These are phyloP conservation scores for Drymodes brunneopygia DNA, from an alignment of 2,113 vertebrate species.

Conservation along the genomic window DNA sequence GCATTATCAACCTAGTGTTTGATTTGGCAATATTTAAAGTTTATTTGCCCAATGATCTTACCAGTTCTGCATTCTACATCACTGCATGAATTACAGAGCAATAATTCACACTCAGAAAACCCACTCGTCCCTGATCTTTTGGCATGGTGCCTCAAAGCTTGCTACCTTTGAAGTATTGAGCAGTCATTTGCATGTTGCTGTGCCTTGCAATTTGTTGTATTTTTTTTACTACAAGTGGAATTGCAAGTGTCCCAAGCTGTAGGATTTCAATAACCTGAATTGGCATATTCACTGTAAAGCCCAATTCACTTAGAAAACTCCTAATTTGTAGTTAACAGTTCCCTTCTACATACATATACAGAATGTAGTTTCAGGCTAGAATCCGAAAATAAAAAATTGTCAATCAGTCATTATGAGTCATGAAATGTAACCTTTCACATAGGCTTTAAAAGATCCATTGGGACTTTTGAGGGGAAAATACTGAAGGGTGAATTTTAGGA, in stretches of 20 bases:
- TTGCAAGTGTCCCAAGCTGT: not conserved
- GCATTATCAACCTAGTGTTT: not conserved
- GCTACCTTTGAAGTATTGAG: not conserved
- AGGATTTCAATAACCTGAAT: not conserved
- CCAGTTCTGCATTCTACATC: not conserved
- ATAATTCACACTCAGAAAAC: constrained; percentile 25
- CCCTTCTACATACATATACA: not conserved
- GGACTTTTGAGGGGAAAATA: not conserved
- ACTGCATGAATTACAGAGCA: not conserved
- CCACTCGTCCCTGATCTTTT: not conserved
- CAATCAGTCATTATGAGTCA: not conserved
- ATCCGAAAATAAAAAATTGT: not conserved
- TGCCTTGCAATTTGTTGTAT: not conserved
- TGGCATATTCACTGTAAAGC: not conserved
- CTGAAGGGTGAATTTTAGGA: not conserved
- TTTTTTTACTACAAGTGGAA: not conserved
- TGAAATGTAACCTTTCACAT: not conserved
- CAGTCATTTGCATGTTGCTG: not conserved
- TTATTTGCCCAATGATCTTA: not conserved
- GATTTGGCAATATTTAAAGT: not conserved
- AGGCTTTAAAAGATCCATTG: not conserved
- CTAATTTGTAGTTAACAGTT: not conserved
- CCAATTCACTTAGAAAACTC: not conserved
- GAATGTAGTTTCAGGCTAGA: not conserved
- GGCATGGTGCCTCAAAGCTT: not conserved